phyloP scores from a whole-genome alignment of 2,797 vertebrate species.

The Siniperca scherzeri region DNA sequence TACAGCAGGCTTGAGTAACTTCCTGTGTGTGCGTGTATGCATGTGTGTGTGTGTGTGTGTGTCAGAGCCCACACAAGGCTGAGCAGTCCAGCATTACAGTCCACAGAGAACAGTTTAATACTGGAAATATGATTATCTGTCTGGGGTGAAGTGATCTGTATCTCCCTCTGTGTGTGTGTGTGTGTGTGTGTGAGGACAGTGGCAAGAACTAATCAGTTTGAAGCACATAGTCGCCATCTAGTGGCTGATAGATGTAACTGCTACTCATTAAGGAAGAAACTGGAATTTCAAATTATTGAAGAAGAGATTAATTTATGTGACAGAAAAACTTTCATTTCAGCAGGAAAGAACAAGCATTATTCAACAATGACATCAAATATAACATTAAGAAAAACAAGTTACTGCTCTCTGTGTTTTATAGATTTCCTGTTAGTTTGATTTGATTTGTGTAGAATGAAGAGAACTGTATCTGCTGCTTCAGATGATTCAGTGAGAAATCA shows the following conservation, averaged over 20 bases:
- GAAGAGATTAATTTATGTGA: neutral
- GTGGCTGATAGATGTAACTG: conserved; percentile 24
- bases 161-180: neutral
- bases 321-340: neutral
- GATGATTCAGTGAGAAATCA: neutral
- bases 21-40: neutral
- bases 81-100: conserved; percentile 37
- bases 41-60: conserved; percentile 29
- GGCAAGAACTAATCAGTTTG: neutral
- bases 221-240: conserved; percentile 31
- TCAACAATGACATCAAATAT: neutral
- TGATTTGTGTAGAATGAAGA: neutral
- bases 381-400: neutral
- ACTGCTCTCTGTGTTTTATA: no score
- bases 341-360: neutral
- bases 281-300: neutral
- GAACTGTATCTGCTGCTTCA: neutral
- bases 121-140: conserved; percentile 52
- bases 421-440: neutral
- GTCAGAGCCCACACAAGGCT: conserved; percentile 38
- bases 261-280: neutral
- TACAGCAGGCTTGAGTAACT: no score
- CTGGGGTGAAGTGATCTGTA: neutral
- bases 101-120: conserved; percentile 47
- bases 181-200: neutral